Evolutionary conservation across 2,888 invertebrate genomes (phyloP).

Genomic region (Nomada lathburiana): DNA sequence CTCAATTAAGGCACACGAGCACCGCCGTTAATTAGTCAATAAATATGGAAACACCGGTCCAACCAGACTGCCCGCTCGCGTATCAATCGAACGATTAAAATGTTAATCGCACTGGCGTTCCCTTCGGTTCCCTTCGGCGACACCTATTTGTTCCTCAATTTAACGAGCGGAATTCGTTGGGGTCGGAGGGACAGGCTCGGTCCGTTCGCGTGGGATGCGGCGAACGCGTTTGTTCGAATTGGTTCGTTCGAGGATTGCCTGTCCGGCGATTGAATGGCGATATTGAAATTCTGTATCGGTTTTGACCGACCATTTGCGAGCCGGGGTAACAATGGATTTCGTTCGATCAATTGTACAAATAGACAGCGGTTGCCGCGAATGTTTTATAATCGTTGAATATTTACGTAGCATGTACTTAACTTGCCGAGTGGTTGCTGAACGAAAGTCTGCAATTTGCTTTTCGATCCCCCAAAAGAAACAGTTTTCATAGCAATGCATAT

Average conservation of each 20-base stretch:
- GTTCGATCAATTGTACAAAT: too few relatives aligned
- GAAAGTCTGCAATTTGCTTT: not conserved
- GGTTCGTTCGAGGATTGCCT: not conserved
- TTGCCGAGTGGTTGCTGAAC: not conserved
- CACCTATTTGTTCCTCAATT: not conserved
- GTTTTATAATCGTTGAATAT: too few relatives aligned
- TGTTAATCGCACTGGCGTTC: constrained; percentile 17
- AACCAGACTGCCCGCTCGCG: not conserved
- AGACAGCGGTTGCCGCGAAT: too few relatives aligned
- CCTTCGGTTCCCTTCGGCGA: not conserved
- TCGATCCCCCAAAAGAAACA: not conserved
- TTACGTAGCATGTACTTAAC: too few relatives aligned
- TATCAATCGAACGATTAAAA: constrained; percentile 27
- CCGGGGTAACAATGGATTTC: not conserved
- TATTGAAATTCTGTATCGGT: not conserved
- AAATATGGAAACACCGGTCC: constrained; percentile 31
- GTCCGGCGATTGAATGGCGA: not conserved
- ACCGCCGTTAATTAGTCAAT: constrained; percentile 33
- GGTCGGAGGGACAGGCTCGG: not conserved
- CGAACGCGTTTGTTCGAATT: not conserved
- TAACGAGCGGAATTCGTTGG: not conserved
- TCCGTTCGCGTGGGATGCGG: not conserved
- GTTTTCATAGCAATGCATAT: constrained; percentile 4
- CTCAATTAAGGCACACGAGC: constrained; percentile 21
- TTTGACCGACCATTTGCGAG: not conserved